Evolutionary conservation across 2,888 invertebrate genomes (phyloP), one percentile per base, ranked within the genome.

Genomic region (Cataglyphis albicans): DNA sequence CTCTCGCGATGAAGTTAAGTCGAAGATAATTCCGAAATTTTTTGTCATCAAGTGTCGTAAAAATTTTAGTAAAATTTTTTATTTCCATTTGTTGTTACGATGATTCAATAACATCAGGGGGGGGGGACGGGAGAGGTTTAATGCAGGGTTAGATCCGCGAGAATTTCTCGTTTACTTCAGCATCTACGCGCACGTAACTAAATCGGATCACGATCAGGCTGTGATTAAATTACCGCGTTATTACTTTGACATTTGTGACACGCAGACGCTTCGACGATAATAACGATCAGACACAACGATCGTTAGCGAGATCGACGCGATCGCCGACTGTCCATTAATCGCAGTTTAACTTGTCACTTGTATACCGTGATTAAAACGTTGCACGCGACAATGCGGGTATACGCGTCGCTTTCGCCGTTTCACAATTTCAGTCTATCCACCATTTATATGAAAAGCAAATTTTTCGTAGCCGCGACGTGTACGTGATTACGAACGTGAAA

Each of bases 151-250:
- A 59, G 18, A 78, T 32, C 32, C 41, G 15, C 21, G 7, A 35
- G 41, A 32, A 78, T 32, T 29, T n/a, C 21, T 35, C 41, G 3
- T 57, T 52, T 55, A 67, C 18, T 68, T n/a, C 1, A 3, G 48
- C 10, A 68, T 41, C 38, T 4, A n/a, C 55, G 38, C 29, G 3
- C 29, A 41, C 44, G 18, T 35, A 48, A 48, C n/a, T n/a, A 52
- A 55, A 65, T 76, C 52, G 65, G 55, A 68, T 59, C 44, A 21
- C 68, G 29, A 32, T 44, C 55, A 67, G 52, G 32, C 35, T 9
- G 15, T 44, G 41, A 78, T 78, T 44, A 59, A 78, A 78, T 78
- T 68, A 68, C 10, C 4, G 15, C 7, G 76, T 78, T 78, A 35
- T 78, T 78, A 68, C n/a, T 57, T n/a, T 6, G 35, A 57, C 21